phyloP scores from a whole-genome alignment of 2,888 invertebrate species.

The Athalia circularis region DNA sequence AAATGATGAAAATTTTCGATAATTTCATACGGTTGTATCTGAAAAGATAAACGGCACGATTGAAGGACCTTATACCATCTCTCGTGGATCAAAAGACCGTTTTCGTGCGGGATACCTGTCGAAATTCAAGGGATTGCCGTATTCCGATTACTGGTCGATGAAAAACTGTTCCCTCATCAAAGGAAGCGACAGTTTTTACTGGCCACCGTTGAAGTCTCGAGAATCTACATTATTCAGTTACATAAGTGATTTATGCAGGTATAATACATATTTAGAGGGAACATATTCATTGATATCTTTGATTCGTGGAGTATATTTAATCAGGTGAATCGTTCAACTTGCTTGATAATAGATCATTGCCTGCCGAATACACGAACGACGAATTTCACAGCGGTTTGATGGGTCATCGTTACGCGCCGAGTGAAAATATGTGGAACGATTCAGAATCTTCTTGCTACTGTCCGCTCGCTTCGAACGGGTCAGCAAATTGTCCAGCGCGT shows the following conservation, averaged over 20 bases:
- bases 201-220: slow-evolving; percentile 75
- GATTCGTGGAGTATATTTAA: not conserved
- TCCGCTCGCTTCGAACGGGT: slow-evolving; percentile 73
- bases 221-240: slow-evolving; percentile 75
- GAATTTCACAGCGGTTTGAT: slow-evolving; percentile 73
- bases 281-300: not conserved
- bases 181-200: slow-evolving; percentile 78
- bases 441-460: slow-evolving; percentile 77
- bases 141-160: slow-evolving; percentile 71
- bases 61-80: slow-evolving; percentile 77
- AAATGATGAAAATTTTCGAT: not conserved
- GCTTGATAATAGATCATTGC: slow-evolving; percentile 10
- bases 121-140: slow-evolving; percentile 72
- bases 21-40: not conserved
- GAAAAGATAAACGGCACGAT: slow-evolving; percentile 76
- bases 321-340: not conserved
- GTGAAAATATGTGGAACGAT: slow-evolving; percentile 73
- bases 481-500: slow-evolving; percentile 75
- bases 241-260: slow-evolving; percentile 79
- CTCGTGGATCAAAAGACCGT: slow-evolving; percentile 76
- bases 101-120: slow-evolving; percentile 75
- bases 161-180: slow-evolving; percentile 76
- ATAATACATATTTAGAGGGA: slow-evolving; percentile 43
- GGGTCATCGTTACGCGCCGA: slow-evolving; percentile 75
- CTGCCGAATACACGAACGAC: slow-evolving; percentile 68